Evolutionary conservation across 2,113 vertebrate species (phyloP).

Genomic region (Sylvietta virens): DNA sequence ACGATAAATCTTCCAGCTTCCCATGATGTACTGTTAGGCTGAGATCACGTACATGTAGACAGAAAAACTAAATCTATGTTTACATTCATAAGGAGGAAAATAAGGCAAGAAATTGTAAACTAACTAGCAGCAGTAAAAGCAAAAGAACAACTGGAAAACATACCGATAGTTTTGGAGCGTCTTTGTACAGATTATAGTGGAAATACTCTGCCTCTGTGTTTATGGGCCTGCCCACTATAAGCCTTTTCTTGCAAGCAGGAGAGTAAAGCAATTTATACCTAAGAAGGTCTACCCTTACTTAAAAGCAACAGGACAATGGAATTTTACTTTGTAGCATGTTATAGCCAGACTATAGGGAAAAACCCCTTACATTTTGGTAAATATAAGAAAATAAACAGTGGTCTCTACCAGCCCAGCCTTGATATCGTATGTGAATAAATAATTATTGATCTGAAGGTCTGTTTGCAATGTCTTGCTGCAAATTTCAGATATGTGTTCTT

Average conservation of each 20-base stretch:
- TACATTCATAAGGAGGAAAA: background rate
- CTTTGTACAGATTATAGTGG: background rate
- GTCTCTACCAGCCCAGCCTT: background rate
- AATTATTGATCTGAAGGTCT: background rate
- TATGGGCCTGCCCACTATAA: background rate
- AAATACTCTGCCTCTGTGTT: background rate
- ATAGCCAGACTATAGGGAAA: background rate
- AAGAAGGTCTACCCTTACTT: background rate
- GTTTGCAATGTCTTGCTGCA: background rate
- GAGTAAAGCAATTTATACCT: background rate
- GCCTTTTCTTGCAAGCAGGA: background rate
- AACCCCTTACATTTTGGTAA: fast-evolving
- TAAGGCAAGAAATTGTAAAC: background rate
- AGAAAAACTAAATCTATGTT: slow-evolving; percentile 14
- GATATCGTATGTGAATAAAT: background rate
- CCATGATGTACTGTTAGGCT: slow-evolving; percentile 13
- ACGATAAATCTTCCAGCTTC: background rate
- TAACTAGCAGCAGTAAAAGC: background rate
- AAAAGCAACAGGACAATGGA: background rate
- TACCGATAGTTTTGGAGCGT: background rate
- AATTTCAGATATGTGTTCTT: background rate
- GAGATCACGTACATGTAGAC: background rate
- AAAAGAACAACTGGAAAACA: background rate
- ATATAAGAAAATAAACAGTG: background rate
- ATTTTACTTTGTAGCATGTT: background rate